phyloP scores from a whole-genome alignment of 2,113 vertebrate species.

The Recurvirostra avosetta region DNA sequence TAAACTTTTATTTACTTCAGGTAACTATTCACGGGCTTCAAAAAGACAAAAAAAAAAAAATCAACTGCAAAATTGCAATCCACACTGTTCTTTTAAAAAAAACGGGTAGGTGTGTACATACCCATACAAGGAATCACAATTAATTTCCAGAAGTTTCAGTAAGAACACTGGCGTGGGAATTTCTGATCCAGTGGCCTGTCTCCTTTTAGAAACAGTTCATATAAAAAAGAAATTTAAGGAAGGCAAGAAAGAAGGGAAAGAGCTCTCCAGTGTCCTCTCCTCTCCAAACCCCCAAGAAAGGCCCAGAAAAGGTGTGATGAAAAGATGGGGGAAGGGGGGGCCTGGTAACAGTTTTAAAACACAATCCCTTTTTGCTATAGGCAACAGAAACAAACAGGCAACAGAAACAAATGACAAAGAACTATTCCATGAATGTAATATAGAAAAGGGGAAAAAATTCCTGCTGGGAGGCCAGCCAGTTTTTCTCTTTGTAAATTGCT shows the following conservation, averaged over 20 bases:
- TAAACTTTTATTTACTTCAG: neutral
- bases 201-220: neutral
- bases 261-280: neutral
- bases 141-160: neutral
- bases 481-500: conserved; percentile 16
- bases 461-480: conserved; percentile 11
- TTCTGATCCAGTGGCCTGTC: neutral
- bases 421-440: conserved; percentile 37
- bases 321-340: neutral
- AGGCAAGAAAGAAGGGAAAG: neutral
- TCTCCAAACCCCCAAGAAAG: neutral
- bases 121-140: neutral
- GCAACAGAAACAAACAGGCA: conserved; percentile 31
- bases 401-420: conserved; percentile 22
- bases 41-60: neutral
- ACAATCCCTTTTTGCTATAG: neutral
- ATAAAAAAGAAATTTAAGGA: neutral
- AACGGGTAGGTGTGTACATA: neutral
- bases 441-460: conserved; percentile 23
- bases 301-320: neutral
- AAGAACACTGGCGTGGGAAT: neutral
- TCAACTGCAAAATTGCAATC: neutral
- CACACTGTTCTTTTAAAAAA: neutral
- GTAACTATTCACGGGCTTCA: neutral
- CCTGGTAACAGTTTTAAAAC: neutral